Evolutionary conservation across 2,888 invertebrate genomes (phyloP).

Genomic region (Lithophane socia): DNA sequence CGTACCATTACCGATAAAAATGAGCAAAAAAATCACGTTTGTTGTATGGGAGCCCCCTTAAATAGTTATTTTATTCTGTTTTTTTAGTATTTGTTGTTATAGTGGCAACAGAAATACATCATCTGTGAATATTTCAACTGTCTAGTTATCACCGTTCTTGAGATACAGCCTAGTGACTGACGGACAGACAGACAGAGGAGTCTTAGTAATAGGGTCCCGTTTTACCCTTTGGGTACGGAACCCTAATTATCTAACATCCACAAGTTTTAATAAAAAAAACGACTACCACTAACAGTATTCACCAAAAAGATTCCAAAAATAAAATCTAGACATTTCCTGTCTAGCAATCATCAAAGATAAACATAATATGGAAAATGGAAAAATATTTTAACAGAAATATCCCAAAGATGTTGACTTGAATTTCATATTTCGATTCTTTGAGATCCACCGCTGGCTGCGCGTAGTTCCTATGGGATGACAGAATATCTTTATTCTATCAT

Average conservation of each 20-base stretch:
- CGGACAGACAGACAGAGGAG: too few species aligned
- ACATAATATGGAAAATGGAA: conserved; percentile 61
- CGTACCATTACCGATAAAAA: too few species aligned
- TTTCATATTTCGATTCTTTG: conserved; percentile 65
- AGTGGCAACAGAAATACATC: too few species aligned
- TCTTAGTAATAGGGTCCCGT: too few species aligned
- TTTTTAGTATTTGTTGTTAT: too few species aligned
- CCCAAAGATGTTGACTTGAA: conserved; percentile 62
- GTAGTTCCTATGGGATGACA: conserved; percentile 51
- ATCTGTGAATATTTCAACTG: too few species aligned
- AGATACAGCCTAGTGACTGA: too few species aligned
- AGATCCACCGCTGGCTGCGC: conserved; percentile 31
- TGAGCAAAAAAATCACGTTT: too few species aligned
- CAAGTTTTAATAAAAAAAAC: background rate
- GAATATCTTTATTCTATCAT: conserved; percentile 60
- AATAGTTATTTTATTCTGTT: too few species aligned
- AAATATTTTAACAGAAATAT: conserved; percentile 60
- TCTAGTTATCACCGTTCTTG: too few species aligned
- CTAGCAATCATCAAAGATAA: conserved; percentile 63
- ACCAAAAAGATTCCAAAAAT: conserved; percentile 29
- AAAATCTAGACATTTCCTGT: conserved; percentile 39
- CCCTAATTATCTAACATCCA: background rate
- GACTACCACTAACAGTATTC: background rate
- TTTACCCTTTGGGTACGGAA: too few species aligned
- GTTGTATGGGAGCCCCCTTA: too few species aligned